Evolutionary conservation across 2,888 invertebrate species (phyloP), one percentile per base, ranked within the genome.

Genomic region (Lordiphosa fenestrarum): DNA sequence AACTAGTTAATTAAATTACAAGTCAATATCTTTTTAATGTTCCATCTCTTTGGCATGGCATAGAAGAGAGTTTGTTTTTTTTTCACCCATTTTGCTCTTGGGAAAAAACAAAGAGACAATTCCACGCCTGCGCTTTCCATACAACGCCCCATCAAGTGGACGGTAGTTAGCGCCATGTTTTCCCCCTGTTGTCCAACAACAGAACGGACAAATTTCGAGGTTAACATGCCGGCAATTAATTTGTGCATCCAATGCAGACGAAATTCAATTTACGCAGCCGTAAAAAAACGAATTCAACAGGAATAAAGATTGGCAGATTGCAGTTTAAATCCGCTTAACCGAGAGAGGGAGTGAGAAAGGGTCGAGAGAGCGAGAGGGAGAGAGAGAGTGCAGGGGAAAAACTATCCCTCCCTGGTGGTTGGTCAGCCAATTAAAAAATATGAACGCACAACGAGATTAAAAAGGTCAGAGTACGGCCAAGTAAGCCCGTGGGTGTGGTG

Each of bases 181-280:
- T 44, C 39, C 13, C 6, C 15, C 25, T 7, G 25, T 49, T 30
- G 12, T 12, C 21, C 55, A 6, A 52, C 36, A 36, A 56, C 57
- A 40, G 30, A 51, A 52, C 59, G 44, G 50, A 62, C 25, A 49
- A 63, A 63, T 65, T 58, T 69, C 60, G 64, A 73, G 67, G 69
- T 75, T 73, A 71, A 78, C 51, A 66, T 57, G 71, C 71, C 67
- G 75, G 71, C 65, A 78, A 73, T 73, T 71, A 77, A 68, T 65
- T 69, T 71, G 56, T 65, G 71, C 62, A 53, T 52, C 56, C 54
- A 65, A 56, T 66, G 62, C 69, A 61, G 63, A 47, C 53, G 41
- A 71, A 73, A 73, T 71, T 73, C 73, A 73, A 73, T 73, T 63
- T 69, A 73, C 47, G 69, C 64, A 73, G 63, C 61, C 67, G 73